phyloP scores from a whole-genome alignment of 2,113 vertebrate genomes.

The Pycnonotus jocosus region DNA sequence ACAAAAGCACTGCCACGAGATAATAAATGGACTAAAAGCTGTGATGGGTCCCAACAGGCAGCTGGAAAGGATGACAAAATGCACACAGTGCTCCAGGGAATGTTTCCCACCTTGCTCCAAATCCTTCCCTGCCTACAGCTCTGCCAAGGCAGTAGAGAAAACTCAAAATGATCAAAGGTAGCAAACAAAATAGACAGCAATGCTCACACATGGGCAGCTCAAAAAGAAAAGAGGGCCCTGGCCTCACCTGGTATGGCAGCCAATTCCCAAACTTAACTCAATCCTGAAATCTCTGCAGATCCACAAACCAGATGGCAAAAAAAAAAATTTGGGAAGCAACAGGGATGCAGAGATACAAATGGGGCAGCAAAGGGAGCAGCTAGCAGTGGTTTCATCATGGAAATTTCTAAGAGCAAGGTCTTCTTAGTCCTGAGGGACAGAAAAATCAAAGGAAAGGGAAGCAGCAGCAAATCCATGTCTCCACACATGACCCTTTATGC shows the following conservation, averaged over 20 bases:
- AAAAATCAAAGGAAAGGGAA: neutral
- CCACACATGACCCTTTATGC: neutral
- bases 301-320: neutral
- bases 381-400: neutral
- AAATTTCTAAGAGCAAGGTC: neutral
- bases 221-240: neutral
- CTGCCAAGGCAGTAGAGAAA: neutral
- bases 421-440: neutral
- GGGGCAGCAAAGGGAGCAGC: neutral
- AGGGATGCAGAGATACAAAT: neutral
- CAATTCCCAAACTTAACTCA: neutral
- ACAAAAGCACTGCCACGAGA: neutral
- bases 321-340: neutral
- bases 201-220: neutral
- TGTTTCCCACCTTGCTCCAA: neutral
- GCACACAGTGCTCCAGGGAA: neutral
- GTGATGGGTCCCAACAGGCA: neutral
- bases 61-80: neutral
- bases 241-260: neutral
- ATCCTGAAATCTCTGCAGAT: neutral
- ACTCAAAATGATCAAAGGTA: neutral
- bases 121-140: neutral
- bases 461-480: neutral
- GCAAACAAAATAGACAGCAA: neutral
- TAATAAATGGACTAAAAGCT: neutral